phyloP scores from a whole-genome alignment of 1,140 invertebrate species.

The Bombus impatiens region DNA sequence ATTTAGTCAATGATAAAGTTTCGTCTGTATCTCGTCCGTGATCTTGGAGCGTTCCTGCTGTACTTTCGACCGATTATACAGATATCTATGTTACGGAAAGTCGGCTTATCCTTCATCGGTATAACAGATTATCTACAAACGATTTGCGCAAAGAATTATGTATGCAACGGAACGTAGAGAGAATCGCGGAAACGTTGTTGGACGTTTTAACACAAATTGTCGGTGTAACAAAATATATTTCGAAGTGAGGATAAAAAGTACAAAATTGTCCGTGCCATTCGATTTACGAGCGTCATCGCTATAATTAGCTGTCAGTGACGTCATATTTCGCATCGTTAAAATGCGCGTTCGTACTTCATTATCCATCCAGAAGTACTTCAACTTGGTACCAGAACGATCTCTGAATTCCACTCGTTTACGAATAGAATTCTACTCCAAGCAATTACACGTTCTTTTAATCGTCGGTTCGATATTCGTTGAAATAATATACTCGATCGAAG shows the following conservation, averaged over 20 bases:
- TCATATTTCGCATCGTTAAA: neutral
- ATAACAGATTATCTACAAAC: too few species aligned
- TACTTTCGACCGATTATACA: neutral
- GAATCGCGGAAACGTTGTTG: neutral
- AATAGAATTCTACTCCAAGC: neutral
- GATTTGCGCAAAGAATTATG: neutral
- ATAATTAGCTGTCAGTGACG: constrained; percentile 22
- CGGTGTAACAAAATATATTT: too few species aligned
- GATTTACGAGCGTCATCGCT: neutral
- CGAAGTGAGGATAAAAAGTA: too few species aligned
- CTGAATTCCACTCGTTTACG: neutral
- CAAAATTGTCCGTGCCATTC: too few species aligned
- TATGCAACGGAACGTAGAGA: neutral
- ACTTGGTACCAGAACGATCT: neutral
- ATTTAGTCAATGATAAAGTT: too few species aligned
- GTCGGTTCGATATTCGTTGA: neutral
- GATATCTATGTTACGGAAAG: neutral
- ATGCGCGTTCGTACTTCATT: neutral
- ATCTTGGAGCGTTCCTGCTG: neutral
- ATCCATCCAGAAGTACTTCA: neutral
- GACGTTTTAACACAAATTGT: neutral
- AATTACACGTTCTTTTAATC: neutral
- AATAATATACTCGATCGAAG: neutral
- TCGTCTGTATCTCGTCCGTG: too few species aligned
- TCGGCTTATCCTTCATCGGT: neutral